phyloP scores from a whole-genome alignment of 2,797 vertebrate genomes.

The Labroides dimidiatus region DNA sequence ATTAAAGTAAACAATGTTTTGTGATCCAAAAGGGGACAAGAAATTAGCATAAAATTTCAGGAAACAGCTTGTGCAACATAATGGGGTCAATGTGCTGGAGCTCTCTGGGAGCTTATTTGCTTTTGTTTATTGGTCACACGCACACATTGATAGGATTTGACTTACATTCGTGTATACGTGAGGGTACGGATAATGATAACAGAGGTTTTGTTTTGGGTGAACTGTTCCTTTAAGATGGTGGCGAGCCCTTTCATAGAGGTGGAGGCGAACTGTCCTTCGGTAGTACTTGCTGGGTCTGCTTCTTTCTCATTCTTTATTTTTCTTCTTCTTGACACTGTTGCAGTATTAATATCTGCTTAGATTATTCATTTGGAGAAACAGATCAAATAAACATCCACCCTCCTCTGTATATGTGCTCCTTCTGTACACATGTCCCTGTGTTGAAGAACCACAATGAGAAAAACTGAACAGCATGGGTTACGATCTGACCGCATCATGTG shows the following conservation, averaged over 20 bases:
- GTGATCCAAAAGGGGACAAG: constrained; percentile 24
- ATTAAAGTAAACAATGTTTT: constrained; percentile 50
- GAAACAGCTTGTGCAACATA: constrained; percentile 56
- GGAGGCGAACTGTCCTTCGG: not conserved
- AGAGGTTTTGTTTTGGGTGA: constrained; percentile 14
- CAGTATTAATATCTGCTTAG: constrained; percentile 23
- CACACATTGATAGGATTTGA: constrained; percentile 22
- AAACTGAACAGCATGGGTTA: constrained; percentile 18
- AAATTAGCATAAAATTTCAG: constrained; percentile 54
- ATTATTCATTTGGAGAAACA: constrained; percentile 36
- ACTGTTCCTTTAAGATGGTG: constrained; percentile 20
- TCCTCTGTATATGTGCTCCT: not conserved
- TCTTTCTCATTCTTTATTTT: constrained; percentile 1
- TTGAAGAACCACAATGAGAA: constrained; percentile 21
- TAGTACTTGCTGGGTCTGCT: not conserved
- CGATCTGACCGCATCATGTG: constrained; percentile 34
- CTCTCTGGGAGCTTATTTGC: constrained; percentile 37
- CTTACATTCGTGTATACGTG: not conserved
- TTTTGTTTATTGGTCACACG: constrained; percentile 39
- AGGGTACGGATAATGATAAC: constrained; percentile 8
- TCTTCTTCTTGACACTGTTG: constrained; percentile 8
- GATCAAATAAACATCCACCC: constrained; percentile 23
- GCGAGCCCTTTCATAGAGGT: not conserved
- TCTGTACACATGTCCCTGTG: constrained; percentile 7
- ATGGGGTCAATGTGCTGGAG: constrained; percentile 30